Evolutionary conservation across 2,888 invertebrate genomes (phyloP).

Genomic region (Agrotis clavis): DNA sequence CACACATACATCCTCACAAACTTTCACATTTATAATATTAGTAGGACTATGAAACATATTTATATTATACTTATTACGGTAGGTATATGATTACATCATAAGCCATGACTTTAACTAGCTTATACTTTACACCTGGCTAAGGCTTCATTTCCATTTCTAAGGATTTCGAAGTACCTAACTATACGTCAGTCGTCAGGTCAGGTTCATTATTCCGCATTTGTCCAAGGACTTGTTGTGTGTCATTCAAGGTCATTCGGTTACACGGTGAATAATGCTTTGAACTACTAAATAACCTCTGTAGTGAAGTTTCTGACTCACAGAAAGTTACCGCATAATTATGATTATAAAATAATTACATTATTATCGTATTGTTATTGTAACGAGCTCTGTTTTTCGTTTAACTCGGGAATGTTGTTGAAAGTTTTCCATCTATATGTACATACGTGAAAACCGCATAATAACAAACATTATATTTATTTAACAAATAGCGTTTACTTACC

Average conservation of each 20-base stretch:
- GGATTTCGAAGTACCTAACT: slow-evolving; percentile 31
- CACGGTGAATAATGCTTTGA: slow-evolving; percentile 24
- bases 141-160: slow-evolving; percentile 49
- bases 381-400: slow-evolving; percentile 28
- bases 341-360: slow-evolving; percentile 29
- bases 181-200: background rate
- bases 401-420: slow-evolving; percentile 19
- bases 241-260: slow-evolving; percentile 37
- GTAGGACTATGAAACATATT: background rate
- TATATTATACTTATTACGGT: slow-evolving; percentile 11
- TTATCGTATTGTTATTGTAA: slow-evolving; percentile 20
- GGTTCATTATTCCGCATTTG: slow-evolving; percentile 36
- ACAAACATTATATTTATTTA: slow-evolving; percentile 44
- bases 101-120: slow-evolving; percentile 18
- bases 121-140: slow-evolving; percentile 25
- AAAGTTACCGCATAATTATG: slow-evolving; percentile 33
- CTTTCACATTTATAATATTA: no score
- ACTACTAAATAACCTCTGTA: slow-evolving; percentile 10
- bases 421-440: slow-evolving; percentile 18
- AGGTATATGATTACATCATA: slow-evolving; percentile 34
- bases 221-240: slow-evolving; percentile 41
- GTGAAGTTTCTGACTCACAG: slow-evolving; percentile 35
- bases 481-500: slow-evolving; percentile 5
- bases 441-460: slow-evolving; percentile 17
- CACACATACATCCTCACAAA: no score